Conservation (phyloP, 1,140 invertebrate genomes). For the Caenorhabditis inopinata region DNA sequence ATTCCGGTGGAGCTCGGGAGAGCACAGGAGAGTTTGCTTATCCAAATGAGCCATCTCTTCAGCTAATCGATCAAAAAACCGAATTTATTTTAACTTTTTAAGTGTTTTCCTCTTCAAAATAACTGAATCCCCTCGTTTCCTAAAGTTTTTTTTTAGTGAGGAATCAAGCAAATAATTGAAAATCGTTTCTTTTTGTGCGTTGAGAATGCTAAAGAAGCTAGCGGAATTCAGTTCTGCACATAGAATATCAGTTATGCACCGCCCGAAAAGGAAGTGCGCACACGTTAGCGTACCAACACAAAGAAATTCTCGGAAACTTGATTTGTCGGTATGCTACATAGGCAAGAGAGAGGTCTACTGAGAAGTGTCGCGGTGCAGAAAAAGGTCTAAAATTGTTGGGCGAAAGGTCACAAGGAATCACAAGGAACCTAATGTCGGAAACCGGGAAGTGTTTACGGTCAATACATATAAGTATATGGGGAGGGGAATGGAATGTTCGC, state of each 20-base stretch:
- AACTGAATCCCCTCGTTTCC: background rate
- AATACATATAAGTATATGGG: too few relatives aligned
- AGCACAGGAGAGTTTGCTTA: too few relatives aligned
- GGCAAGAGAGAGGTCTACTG: background rate
- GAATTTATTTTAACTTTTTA: too few relatives aligned
- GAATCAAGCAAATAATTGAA: too few relatives aligned
- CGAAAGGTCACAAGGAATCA: conserved; percentile 11
- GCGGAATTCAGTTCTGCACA: too few relatives aligned
- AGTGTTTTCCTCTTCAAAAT: too few relatives aligned
- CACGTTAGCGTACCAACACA: background rate
- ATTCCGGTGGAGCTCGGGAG: too few relatives aligned
- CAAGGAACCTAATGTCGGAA: too few relatives aligned
- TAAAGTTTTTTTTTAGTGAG: background rate
- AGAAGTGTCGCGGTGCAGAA: background rate
- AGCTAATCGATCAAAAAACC: too few relatives aligned
- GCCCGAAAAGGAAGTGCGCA: conserved; percentile 14
- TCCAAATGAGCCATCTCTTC: too few relatives aligned
- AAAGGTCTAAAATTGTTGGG: background rate
- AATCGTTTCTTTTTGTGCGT: background rate
- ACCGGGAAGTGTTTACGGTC: too few relatives aligned
- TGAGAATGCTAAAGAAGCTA: background rate
- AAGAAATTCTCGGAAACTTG: conserved; percentile 22
- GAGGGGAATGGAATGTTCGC: too few relatives aligned
- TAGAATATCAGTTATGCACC: conserved; percentile 26
- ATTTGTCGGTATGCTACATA: conserved; percentile 10